These are phyloP conservation scores for Neostethus bicornis DNA, from an alignment of 2,797 vertebrate species.

Conservation along the genomic window DNA sequence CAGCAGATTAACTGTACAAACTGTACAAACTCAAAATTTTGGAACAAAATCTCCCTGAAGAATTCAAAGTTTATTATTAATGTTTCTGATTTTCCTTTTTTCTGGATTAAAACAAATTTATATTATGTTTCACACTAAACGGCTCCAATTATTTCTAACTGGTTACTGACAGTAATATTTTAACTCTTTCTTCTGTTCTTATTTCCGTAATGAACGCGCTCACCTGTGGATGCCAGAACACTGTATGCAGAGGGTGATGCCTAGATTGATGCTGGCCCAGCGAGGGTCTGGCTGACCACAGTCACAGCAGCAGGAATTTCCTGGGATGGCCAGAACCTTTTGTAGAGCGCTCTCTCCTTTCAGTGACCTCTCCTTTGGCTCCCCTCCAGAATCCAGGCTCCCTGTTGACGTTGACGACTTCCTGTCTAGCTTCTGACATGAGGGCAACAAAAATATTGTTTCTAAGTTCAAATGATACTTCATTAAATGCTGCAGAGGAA, in stretches of 20 bases:
- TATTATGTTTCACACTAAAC: neutral
- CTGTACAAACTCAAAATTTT: neutral
- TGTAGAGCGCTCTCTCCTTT: slow-evolving; percentile 95
- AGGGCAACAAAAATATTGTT: neutral
- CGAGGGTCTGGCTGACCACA: slow-evolving; percentile 92
- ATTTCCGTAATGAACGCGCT: neutral
- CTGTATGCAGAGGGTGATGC: slow-evolving; percentile 88
- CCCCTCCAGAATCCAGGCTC: slow-evolving; percentile 90
- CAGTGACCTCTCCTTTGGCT: slow-evolving; percentile 87
- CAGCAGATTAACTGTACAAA: slow-evolving; percentile 23
- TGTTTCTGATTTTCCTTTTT: neutral
- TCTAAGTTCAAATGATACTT: too few relatives aligned
- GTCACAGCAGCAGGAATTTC: slow-evolving; percentile 92
- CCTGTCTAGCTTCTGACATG: slow-evolving; percentile 88
- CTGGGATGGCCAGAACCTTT: slow-evolving; percentile 89
- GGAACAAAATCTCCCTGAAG: slow-evolving; percentile 6
- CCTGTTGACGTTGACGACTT: slow-evolving; percentile 91
- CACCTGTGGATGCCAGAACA: slow-evolving; percentile 88
- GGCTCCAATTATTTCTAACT: slow-evolving; percentile 1
- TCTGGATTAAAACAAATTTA: neutral
- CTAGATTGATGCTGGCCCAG: slow-evolving; percentile 99
- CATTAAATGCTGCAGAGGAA: too few relatives aligned
- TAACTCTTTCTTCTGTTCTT: neutral
- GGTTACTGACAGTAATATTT: slow-evolving; percentile 3
- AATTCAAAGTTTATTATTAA: neutral